A percentile compares a stretch with the other conserved stretches of the same genome.
Evolutionary conservation across 2,113 vertebrate genomes (phyloP).

Genomic region (Ailurus styani): DNA sequence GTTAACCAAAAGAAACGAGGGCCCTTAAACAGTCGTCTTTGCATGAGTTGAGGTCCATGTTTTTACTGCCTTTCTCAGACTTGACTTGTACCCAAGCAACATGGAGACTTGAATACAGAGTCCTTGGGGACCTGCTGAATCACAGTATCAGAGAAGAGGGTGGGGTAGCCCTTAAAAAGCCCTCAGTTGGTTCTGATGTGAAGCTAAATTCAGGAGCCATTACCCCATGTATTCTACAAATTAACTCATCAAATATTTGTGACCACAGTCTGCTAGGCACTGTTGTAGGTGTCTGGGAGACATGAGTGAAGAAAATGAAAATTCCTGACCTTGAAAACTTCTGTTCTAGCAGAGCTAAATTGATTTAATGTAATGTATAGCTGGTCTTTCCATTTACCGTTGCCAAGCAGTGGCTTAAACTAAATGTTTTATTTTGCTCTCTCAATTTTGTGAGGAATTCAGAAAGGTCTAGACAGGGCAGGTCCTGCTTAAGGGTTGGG

Average conservation of each 20-base stretch:
- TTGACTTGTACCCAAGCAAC: background rate
- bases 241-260: background rate
- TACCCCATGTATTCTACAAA: background rate
- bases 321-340: background rate
- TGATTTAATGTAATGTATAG: background rate
- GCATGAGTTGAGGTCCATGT: background rate
- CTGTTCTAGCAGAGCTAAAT: background rate
- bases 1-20: background rate
- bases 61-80: background rate
- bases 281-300: background rate
- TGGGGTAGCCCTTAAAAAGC: background rate
- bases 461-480: background rate
- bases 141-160: background rate
- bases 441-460: background rate
- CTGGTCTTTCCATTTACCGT: background rate
- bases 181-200: background rate
- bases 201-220: background rate
- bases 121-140: background rate
- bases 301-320: background rate
- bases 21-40: background rate
- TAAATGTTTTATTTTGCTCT: background rate
- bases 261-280: background rate
- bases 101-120: background rate
- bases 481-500: background rate
- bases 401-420: background rate